phyloP scores from a whole-genome alignment of 2,888 invertebrate species.

The Euphydryas editha region DNA sequence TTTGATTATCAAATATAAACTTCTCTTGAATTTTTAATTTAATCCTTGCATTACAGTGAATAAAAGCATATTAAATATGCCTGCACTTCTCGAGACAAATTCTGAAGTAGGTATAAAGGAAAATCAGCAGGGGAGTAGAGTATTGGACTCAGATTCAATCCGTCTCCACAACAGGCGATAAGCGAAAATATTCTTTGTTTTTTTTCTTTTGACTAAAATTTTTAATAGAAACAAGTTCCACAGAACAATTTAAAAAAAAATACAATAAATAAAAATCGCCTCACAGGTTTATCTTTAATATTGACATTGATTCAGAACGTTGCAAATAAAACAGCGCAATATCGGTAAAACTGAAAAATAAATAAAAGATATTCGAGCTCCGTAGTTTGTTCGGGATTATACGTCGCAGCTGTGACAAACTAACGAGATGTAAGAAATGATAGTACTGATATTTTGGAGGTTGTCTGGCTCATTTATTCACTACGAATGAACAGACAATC shows the following conservation, averaged over 20 bases:
- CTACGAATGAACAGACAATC: not conserved
- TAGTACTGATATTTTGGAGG: not conserved
- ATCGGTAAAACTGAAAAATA: conserved; percentile 9
- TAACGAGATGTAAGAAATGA: conserved; percentile 28
- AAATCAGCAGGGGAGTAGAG: too few relatives aligned
- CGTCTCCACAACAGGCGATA: too few relatives aligned
- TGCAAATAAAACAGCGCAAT: conserved; percentile 8
- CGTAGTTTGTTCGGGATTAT: conserved; percentile 19
- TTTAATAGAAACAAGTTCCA: not conserved
- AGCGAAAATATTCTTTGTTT: too few relatives aligned
- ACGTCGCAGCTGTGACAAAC: conserved; percentile 26
- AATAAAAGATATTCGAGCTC: conserved; percentile 7
- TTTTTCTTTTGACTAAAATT: not conserved
- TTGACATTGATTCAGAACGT: not conserved
- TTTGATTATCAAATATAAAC: too few relatives aligned
- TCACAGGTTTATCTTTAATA: conserved; percentile 1
- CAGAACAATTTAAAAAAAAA: not conserved
- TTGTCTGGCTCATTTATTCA: conserved; percentile 8
- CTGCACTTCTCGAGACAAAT: too few relatives aligned
- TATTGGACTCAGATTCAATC: too few relatives aligned
- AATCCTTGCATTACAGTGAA: too few relatives aligned
- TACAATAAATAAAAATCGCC: not conserved
- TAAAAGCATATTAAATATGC: too few relatives aligned
- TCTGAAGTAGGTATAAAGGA: too few relatives aligned
- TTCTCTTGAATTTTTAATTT: too few relatives aligned